A percentile compares a stretch with the other conserved stretches of the same genome.
phyloP scores from a whole-genome alignment of 2,888 invertebrate species.

The Drosophila putrida region DNA sequence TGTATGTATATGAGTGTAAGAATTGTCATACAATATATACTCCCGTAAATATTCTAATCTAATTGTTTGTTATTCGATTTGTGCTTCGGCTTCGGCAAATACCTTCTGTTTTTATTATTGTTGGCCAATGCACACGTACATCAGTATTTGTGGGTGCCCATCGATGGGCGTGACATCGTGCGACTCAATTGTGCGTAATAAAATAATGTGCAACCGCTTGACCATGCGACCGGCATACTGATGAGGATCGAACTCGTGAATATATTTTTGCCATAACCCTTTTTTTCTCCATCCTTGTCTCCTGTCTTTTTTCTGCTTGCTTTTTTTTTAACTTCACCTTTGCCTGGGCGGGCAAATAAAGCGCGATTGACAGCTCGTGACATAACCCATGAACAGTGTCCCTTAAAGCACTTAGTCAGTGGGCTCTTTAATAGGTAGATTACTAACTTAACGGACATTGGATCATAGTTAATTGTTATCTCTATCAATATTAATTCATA shows the following conservation, averaged over 20 bases:
- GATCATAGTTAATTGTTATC: background rate
- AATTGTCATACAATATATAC: constrained; percentile 10
- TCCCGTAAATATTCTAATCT: constrained; percentile 36
- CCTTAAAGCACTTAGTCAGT: constrained; percentile 4
- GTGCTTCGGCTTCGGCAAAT: constrained; percentile 7
- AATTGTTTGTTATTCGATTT: constrained; percentile 54
- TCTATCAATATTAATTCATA: background rate
- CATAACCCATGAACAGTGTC: background rate
- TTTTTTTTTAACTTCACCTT: constrained; percentile 8
- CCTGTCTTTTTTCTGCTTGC: background rate
- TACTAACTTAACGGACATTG: background rate
- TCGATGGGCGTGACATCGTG: constrained; percentile 58
- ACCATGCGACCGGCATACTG: constrained; percentile 70
- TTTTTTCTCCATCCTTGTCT: constrained; percentile 19
- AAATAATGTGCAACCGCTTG: constrained; percentile 77
- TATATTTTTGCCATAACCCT: constrained; percentile 53
- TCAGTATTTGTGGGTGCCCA: constrained; percentile 32
- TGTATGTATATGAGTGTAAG: constrained; percentile 8
- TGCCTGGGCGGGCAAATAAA: constrained; percentile 4
- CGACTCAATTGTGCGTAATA: constrained; percentile 79
- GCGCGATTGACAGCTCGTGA: constrained; percentile 17
- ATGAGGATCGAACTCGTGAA: constrained; percentile 53
- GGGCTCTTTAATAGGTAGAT: constrained; percentile 15
- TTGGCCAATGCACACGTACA: constrained; percentile 37
- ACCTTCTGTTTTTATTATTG: constrained; percentile 23